A percentile compares a stretch with the other conserved stretches of the same genome.
These are phyloP conservation scores for Melozone crissalis DNA, from an alignment of 2,113 vertebrate species.

Conservation along the genomic window DNA sequence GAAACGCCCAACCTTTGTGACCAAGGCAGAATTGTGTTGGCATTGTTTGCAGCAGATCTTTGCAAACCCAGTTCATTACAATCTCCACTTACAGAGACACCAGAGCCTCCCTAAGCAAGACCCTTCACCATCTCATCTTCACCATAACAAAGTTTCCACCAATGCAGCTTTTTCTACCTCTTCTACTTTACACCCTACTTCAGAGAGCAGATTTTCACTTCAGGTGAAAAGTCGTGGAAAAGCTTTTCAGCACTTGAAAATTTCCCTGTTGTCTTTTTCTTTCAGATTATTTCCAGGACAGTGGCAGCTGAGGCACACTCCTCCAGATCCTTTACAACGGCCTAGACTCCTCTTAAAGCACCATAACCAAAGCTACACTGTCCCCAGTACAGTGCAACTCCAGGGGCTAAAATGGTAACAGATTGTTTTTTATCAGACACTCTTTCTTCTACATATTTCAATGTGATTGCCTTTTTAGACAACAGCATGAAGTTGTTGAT, in stretches of 20 bases:
- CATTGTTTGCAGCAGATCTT: not conserved
- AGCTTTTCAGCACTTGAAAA: not conserved
- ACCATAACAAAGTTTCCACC: not conserved
- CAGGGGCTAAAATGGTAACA: not conserved
- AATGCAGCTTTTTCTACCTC: not conserved
- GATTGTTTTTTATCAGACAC: not conserved
- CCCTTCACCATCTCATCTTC: not conserved
- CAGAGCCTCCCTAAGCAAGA: not conserved
- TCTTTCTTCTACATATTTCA: not conserved
- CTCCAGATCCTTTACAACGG: not conserved
- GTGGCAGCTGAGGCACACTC: not conserved
- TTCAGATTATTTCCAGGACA: not conserved
- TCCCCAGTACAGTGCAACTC: not conserved
- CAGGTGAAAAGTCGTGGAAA: not conserved
- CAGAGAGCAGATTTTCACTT: not conserved
- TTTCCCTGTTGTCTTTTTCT: not conserved
- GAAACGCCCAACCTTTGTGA: not conserved
- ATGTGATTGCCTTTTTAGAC: slow-evolving; percentile 26
- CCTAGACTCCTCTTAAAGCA: not conserved
- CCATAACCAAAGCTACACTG: not conserved
- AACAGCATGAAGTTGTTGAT: slow-evolving; percentile 27
- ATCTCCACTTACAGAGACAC: not conserved
- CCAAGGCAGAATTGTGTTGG: not conserved
- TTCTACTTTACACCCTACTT: not conserved
- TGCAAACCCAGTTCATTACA: not conserved